phyloP scores from a whole-genome alignment of 2,113 vertebrate genomes.

The Tetrao urogallus region DNA sequence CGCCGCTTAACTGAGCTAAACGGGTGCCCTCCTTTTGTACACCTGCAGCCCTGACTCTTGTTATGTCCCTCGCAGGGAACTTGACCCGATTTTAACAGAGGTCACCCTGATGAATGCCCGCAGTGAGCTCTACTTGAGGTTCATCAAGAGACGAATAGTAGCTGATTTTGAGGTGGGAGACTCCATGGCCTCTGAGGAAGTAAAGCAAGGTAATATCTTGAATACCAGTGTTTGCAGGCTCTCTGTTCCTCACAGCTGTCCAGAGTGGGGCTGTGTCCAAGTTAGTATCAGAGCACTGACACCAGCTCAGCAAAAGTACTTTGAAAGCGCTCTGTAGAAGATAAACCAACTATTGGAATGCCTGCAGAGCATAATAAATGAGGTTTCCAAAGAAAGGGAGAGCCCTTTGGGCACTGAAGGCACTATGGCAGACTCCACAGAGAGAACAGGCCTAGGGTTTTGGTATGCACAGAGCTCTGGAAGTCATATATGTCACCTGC shows the following conservation, averaged over 20 bases:
- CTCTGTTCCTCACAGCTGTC: neutral
- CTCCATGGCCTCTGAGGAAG: conserved; percentile 83
- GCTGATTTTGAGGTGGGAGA: conserved; percentile 96
- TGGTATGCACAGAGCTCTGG: neutral
- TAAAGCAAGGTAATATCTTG: conserved; percentile 86
- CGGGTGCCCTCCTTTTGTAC: neutral
- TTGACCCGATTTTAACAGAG: conserved; percentile 93
- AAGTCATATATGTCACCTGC: neutral
- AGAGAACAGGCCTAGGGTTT: neutral
- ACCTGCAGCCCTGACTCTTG: neutral
- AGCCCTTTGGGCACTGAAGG: neutral
- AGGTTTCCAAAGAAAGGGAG: neutral
- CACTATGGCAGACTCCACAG: neutral
- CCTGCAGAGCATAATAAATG: neutral
- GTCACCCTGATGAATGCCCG: conserved; percentile 97
- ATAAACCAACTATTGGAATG: neutral
- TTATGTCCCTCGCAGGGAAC: conserved; percentile 79
- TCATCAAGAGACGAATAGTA: conserved; percentile 89
- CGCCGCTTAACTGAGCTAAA: neutral
- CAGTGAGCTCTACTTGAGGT: conserved; percentile 94
- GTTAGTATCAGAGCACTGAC: neutral
- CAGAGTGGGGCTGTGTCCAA: neutral
- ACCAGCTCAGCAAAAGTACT: neutral
- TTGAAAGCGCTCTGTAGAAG: neutral
- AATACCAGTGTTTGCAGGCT: neutral